Evolutionary conservation across 2,797 vertebrate genomes (phyloP).

Genomic region (Carapus acus): DNA sequence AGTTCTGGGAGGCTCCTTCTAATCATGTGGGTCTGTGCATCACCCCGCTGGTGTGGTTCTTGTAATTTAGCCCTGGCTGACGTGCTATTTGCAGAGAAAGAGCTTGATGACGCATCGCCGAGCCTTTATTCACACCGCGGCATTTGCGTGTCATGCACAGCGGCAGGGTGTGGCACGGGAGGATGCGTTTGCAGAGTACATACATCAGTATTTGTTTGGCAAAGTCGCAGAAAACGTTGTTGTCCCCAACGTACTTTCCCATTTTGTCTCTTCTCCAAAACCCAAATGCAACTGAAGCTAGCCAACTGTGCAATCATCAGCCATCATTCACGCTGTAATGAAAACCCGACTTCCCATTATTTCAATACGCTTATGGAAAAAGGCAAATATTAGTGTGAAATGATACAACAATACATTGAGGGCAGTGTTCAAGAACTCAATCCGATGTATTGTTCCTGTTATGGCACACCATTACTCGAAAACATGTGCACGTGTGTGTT

Average conservation of each 20-base stretch:
- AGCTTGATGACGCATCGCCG: conserved; percentile 61
- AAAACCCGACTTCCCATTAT: conserved; percentile 31
- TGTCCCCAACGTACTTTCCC: conserved; percentile 19
- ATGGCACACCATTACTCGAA: conserved; percentile 39
- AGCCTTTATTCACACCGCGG: conserved; percentile 39
- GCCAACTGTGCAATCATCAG: conserved; percentile 27
- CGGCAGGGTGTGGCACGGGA: conserved; percentile 63
- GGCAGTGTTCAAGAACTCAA: conserved; percentile 20
- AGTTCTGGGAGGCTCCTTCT: conserved; percentile 68
- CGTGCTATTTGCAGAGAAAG: conserved; percentile 69
- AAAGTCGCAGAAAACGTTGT: conserved; percentile 19
- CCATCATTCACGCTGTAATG: conserved; percentile 33
- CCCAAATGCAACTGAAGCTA: conserved; percentile 22
- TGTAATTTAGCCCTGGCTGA: conserved; percentile 71
- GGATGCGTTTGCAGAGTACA: conserved; percentile 50
- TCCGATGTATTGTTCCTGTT: conserved; percentile 44
- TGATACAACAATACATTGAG: conserved; percentile 35
- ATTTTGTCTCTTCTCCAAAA: conserved; percentile 25
- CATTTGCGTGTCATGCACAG: conserved; percentile 44
- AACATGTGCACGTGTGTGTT: conserved; percentile 41
- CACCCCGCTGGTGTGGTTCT: conserved; percentile 62
- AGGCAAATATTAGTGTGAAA: conserved; percentile 18
- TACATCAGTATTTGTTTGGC: conserved; percentile 46
- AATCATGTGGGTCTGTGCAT: conserved; percentile 69
- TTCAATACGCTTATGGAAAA: conserved; percentile 36